Base-by-base conservation (phyloP, 2,888 invertebrate genomes). In the Drosophila maculinotata region DNA sequence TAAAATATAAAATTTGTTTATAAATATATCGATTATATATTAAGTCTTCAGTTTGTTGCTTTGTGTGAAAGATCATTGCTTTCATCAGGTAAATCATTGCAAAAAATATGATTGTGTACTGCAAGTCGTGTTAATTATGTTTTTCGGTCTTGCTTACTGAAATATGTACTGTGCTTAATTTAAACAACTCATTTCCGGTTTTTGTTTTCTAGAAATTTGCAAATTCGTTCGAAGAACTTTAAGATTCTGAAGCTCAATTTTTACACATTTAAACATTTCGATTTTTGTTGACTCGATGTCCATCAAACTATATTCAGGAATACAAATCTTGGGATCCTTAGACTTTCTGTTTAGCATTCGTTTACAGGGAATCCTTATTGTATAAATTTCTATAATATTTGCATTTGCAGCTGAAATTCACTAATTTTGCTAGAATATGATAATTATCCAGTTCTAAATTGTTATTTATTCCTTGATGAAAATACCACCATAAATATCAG, bases 151-250 rank as follows among this genome's bases (percentile, higher is more conserved):
- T 38, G 9, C 1, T 1, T 25, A 30, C 30, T 17, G 15, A 6
- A 30, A 25, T 31, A 28, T 25, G n/a, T n/a, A n/a, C n/a, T 12
- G 8, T 15, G 23, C 15, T 33, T 45, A 44, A 41, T 31, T 35
- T 17, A 28, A 31, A 47, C 28, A 49, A 25, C 14, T 12, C 17
- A 15, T 54, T 65, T 65, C 65, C 64, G 53, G 39, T 33, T 49
- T 10, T 25, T 15, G 20, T 17, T 39, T 17, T n/a, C 5, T 1
- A 23, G 23, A 53, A 49, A 36, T 60, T 38, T 7, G 1, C 4
- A 53, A 49, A 36, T 60, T 38, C 9, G 1, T 20, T 20, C 42
- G n/a, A 12, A 15, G 25, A 6, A 9, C 12, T 12, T 20, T 9
- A 9, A 12, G 9, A 30, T 12, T 36, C 20, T 2, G 7, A 20